Base-by-base conservation (phyloP, 2,113 vertebrate species). In the Okapia johnstoni region DNA sequence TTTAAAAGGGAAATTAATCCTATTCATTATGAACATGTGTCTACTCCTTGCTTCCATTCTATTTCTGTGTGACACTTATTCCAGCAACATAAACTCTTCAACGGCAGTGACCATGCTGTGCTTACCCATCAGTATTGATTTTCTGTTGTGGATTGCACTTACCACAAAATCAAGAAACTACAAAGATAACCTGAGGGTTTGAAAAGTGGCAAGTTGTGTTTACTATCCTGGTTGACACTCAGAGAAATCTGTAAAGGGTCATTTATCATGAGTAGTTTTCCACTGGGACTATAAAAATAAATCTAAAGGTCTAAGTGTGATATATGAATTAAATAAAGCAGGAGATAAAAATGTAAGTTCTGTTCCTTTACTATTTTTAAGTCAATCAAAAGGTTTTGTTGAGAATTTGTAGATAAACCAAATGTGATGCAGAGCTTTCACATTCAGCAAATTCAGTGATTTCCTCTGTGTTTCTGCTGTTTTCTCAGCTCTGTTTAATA, bases 81-180 rank as follows among this genome's bases (percentile, higher is more conserved):
- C 52, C 21, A 80, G 80, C 2, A 96, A 80, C 23, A 55, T 84
- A 90, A 95, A 96, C 36, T 81, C 48, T 88, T 92, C 58, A 70
- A 96, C 81, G 88, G 25, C 58, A 58, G 63, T 33, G 43, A 48
- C 7, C 55, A 79, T 88, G 40, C 21, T 95, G 58, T 93, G 73
- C 58, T 94, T 90, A 88, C n/a, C 40, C 14, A 57, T 93, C 48
- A 46, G 54, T 61, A 96, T 90, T 96, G 96, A 96, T 97, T 96
- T 97, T 94, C 55, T 86, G 28, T 94, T 89, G 60, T 61, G 52
- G 52, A 89, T 46, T 86, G 33, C 46, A 70, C 70, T 97, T 97
- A 93, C 46, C 88, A 93, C 16, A 95, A 94, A 95, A 94, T 92
- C 50, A 95, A 93, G 50, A 91, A 95, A 86, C 50, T 97, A 80